phyloP scores from a whole-genome alignment of 2,113 vertebrate species.

The Gnathochromis pfefferi region DNA sequence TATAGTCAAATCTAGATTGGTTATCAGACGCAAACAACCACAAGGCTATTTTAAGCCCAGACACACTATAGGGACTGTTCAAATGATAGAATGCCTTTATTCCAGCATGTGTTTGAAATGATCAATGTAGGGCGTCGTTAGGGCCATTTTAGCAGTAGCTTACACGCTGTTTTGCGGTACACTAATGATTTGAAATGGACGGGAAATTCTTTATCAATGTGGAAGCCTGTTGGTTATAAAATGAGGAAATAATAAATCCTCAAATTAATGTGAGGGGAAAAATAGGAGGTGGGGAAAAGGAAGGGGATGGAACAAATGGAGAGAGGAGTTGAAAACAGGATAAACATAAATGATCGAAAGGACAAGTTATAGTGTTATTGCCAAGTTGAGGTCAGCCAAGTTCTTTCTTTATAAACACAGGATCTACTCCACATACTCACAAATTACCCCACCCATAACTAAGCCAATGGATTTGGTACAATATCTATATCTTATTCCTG shows the following conservation, averaged over 20 bases:
- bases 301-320: not conserved
- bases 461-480: not conserved
- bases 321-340: not conserved
- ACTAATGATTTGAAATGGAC: not conserved
- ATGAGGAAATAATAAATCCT: not conserved
- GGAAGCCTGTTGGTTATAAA: not conserved
- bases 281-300: not conserved
- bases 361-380: not conserved
- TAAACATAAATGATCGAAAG: not conserved
- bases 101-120: not conserved
- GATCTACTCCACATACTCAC: not conserved
- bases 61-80: not conserved
- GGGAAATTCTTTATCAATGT: not conserved
- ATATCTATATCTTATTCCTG: not conserved
- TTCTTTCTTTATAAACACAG: not conserved
- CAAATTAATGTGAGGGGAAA: not conserved
- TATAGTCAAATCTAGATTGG: not conserved
- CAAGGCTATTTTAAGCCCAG: not conserved
- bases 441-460: not conserved
- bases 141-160: not conserved
- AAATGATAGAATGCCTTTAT: not conserved
- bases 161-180: not conserved
- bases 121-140: rapidly evolving
- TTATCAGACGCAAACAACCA: rapidly evolving
- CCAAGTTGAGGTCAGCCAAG: not conserved